A percentile compares a stretch with the other conserved stretches of the same genome.
phyloP scores from a whole-genome alignment of 2,888 invertebrate genomes.

The Phortica okadai region DNA sequence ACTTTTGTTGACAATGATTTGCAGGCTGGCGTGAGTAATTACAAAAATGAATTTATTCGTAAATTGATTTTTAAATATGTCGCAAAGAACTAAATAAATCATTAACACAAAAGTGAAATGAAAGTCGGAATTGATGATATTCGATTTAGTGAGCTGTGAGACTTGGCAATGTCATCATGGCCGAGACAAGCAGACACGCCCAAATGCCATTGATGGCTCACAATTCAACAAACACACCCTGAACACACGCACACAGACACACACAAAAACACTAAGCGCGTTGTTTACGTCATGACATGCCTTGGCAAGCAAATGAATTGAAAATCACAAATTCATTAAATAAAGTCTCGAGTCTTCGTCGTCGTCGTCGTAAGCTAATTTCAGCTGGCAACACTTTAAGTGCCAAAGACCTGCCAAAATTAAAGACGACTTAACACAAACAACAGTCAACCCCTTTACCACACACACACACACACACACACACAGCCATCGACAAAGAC shows the following conservation, averaged over 20 bases:
- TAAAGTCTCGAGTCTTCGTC: background rate
- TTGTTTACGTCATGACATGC: background rate
- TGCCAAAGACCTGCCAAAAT: conserved; percentile 8
- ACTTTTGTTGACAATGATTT: background rate
- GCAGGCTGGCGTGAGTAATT: conserved; percentile 8
- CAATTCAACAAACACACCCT: conserved; percentile 10
- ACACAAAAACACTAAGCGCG: no score
- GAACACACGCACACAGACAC: background rate
- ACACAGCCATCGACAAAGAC: background rate
- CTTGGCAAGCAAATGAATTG: background rate
- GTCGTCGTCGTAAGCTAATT: background rate
- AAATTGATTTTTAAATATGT: background rate
- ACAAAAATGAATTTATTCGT: conserved; percentile 12
- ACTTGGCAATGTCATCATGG: background rate
- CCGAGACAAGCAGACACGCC: background rate
- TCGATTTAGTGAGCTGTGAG: background rate
- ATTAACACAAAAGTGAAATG: background rate
- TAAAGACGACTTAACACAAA: background rate
- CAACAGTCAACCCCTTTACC: background rate
- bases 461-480: background rate
- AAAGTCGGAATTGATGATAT: conserved; percentile 3
- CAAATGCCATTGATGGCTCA: background rate
- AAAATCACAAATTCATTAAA: conserved; percentile 7
- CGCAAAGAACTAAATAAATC: background rate
- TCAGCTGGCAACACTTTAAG: conserved; percentile 6